These are phyloP conservation scores for Hanleya hanleyi DNA, from an alignment of 2,888 invertebrate species.

Conservation along the genomic window DNA sequence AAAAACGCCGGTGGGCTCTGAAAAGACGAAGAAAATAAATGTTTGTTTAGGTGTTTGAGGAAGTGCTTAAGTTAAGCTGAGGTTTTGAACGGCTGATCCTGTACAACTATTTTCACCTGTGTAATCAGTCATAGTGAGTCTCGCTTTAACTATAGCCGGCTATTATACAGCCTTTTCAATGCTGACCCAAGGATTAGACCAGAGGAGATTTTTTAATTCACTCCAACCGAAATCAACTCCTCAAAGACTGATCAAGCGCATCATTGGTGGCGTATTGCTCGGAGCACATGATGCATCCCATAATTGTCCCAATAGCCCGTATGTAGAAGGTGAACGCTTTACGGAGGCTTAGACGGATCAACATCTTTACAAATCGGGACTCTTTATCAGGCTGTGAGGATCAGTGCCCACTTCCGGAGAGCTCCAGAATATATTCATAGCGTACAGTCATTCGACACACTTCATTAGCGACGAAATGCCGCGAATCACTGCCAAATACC, in stretches of 20 bases:
- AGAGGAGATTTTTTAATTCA: not conserved
- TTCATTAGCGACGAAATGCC: too few relatives aligned
- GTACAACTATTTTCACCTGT: not conserved
- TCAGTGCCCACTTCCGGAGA: too few relatives aligned
- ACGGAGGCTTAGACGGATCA: too few relatives aligned
- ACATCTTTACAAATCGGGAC: too few relatives aligned
- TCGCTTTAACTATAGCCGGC: not conserved
- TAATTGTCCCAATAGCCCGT: too few relatives aligned
- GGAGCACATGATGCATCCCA: too few relatives aligned
- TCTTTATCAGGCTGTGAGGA: too few relatives aligned
- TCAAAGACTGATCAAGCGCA: not conserved
- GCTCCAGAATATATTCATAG: too few relatives aligned
- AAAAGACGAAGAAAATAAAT: not conserved
- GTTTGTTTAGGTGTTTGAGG: not conserved
- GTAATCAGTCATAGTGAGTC: not conserved
- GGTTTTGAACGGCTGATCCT: slow-evolving; percentile 1
- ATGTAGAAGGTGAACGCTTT: too few relatives aligned
- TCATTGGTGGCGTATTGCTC: not conserved
- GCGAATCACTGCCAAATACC: too few relatives aligned
- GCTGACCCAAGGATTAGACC: not conserved
- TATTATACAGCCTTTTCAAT: not conserved
- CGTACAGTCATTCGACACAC: too few relatives aligned
- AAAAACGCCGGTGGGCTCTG: slow-evolving; percentile 6
- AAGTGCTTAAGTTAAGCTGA: not conserved
- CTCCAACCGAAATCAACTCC: not conserved